Evolutionary conservation across 1,140 invertebrate genomes (phyloP).

Genomic region (Drosophila arawakana): DNA sequence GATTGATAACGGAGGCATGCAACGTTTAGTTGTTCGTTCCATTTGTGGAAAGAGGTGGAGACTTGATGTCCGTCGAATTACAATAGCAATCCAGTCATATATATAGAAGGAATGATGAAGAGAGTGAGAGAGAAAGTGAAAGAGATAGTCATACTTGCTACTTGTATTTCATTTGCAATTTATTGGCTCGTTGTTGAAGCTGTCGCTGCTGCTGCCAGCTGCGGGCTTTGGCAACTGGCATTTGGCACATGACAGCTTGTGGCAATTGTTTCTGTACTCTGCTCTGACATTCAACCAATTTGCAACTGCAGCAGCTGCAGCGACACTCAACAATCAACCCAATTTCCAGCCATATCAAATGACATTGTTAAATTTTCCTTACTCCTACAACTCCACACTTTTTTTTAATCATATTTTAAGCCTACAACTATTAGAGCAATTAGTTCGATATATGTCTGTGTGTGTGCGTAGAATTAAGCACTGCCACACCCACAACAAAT

Average conservation of each 20-base stretch:
- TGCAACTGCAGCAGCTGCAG: constrained; percentile 13
- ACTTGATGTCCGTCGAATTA: constrained; percentile 1
- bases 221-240: constrained; percentile 29
- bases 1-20: constrained; percentile 51
- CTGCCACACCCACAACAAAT: constrained; percentile 56
- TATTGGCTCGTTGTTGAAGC: constrained; percentile 41
- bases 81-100: constrained; percentile 3
- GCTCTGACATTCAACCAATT: constrained; percentile 58
- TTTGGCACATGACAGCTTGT: constrained; percentile 17
- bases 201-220: constrained; percentile 37
- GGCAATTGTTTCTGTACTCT: constrained; percentile 10
- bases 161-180: constrained; percentile 62
- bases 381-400: background rate
- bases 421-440: constrained; percentile 28
- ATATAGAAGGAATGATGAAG: background rate
- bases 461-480: background rate
- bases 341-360: background rate
- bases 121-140: background rate
- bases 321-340: background rate
- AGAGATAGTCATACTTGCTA: constrained; percentile 1
- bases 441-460: constrained; percentile 36
- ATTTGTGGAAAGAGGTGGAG: background rate
- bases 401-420: background rate
- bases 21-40: background rate
- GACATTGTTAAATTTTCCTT: background rate